Base-by-base conservation (phyloP, 2,113 vertebrate genomes). In the Rhinoptilus africanus region DNA sequence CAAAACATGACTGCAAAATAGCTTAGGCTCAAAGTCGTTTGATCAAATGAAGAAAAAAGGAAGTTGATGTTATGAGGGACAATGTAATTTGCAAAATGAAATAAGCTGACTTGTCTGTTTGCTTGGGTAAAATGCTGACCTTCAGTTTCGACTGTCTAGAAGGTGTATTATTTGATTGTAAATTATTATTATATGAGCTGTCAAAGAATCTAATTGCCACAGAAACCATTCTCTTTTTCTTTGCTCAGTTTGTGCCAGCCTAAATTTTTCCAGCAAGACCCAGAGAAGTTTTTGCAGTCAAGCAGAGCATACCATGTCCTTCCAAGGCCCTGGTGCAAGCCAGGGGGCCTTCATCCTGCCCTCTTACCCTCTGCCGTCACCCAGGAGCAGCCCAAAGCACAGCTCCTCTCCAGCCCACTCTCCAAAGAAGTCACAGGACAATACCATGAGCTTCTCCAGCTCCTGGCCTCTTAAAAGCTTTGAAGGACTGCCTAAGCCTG, bases 391-490 rank as follows among this genome's bases (percentile, higher is more conserved):
- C 89, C 98, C 98, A 51, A 98, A 98, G 85, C 98, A 97, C 11
- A 82, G 96, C n/a, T 94, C 98, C 37, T 85, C 97, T 54, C 85
- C 97, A 51, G 82, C 63, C 47, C 53, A 77, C 59, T 96, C 97
- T 22, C 96, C 97, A n/a, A 97, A 97, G 89, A 98, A 95, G 24
- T 89, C 91, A n/a, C 98, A 98, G 56, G 98, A 98, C 47, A 73
- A 85, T 92, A 41, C 97, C 95, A 47, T 97, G 97, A 96, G 56
- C 87, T 98, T 99, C 97, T 99, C 99, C 77, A 99, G 97, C 97
- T 99, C 99, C 27, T 99, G 99, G 99, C 99, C 99, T 67, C 98
- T 99, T 86, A 99, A 98, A 88, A 98, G 96, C 90, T 98, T 98
- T 15, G 60, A 98, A 85, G 98, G 96, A 30, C 83, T 98, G 22